Conservation (phyloP, 2,113 vertebrate species). For the Cottus gobio region DNA sequence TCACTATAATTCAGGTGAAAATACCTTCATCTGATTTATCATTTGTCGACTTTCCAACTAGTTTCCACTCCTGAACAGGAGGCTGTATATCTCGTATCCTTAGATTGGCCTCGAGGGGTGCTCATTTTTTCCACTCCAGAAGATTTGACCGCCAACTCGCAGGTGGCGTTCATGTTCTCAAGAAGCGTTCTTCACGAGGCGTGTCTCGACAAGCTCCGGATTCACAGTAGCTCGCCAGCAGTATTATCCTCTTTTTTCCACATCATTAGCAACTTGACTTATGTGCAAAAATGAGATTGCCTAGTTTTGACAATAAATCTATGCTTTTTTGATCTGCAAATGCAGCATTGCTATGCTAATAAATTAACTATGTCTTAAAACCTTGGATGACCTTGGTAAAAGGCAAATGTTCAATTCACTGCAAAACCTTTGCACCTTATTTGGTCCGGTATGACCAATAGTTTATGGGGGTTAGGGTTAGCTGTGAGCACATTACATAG, state of each 20-base stretch:
- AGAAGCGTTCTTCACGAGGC: conserved; percentile 52
- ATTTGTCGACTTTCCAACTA: background rate
- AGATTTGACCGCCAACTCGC: conserved; percentile 37
- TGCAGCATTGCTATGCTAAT: background rate
- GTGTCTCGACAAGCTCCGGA: conserved; percentile 58
- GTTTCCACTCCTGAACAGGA: conserved; percentile 29
- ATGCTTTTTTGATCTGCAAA: conserved; percentile 28
- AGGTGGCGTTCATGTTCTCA: conserved; percentile 55
- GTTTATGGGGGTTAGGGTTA: too few relatives aligned
- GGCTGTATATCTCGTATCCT: conserved; percentile 13
- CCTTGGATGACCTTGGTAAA: conserved; percentile 36
- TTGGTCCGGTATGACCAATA: too few relatives aligned
- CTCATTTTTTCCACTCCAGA: conserved; percentile 12
- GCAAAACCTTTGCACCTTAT: too few relatives aligned
- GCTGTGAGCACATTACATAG: too few relatives aligned
- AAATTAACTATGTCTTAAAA: conserved; percentile 5
- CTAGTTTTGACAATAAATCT: conserved; percentile 18
- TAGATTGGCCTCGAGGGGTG: conserved; percentile 23
- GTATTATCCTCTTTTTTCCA: conserved; percentile 39
- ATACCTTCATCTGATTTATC: conserved; percentile 30
- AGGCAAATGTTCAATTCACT: background rate
- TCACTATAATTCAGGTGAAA: conserved; percentile 1
- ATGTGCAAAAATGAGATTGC: background rate
- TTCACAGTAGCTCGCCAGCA: conserved; percentile 49
- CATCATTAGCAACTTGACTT: conserved; percentile 58